Percentiles rank a stretch among this genome's conserved stretches.
These are phyloP conservation scores for Phenacoccus solenopsis DNA, from an alignment of 1,140 invertebrate genomes.

Conservation along the genomic window DNA sequence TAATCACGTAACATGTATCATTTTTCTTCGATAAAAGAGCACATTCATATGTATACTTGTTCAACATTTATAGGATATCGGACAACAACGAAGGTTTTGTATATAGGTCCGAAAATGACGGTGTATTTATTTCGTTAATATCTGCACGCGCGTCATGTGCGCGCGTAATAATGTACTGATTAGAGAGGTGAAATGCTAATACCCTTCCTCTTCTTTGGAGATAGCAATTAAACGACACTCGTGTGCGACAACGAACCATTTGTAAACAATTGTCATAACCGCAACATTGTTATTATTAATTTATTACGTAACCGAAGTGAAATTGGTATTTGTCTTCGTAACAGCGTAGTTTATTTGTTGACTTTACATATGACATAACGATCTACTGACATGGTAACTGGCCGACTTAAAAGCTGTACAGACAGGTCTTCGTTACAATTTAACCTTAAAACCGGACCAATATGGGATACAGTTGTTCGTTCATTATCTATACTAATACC, in stretches of 20 bases:
- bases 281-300: slow-evolving; percentile 15
- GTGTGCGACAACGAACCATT: slow-evolving; percentile 8
- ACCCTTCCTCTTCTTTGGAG: neutral
- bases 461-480: too few relatives aligned
- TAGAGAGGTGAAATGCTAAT: neutral
- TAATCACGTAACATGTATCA: too few relatives aligned
- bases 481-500: too few relatives aligned
- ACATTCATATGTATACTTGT: too few relatives aligned
- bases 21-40: too few relatives aligned
- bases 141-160: too few relatives aligned
- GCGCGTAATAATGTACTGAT: neutral
- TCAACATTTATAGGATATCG: too few relatives aligned
- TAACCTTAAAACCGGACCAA: neutral
- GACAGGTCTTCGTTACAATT: slow-evolving; percentile 9
- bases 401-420: neutral
- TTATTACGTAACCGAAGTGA: neutral
- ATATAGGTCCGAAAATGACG: too few relatives aligned
- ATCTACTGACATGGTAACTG: slow-evolving; percentile 13
- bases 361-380: slow-evolving; percentile 15
- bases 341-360: slow-evolving; percentile 6
- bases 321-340: slow-evolving; percentile 18
- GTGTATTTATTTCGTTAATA: too few relatives aligned
- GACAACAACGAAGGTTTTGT: too few relatives aligned
- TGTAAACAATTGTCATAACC: slow-evolving; percentile 13
- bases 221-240: slow-evolving; percentile 11